Base-by-base conservation (phyloP, 2,113 vertebrate genomes). In the Oostethus manadensis region DNA sequence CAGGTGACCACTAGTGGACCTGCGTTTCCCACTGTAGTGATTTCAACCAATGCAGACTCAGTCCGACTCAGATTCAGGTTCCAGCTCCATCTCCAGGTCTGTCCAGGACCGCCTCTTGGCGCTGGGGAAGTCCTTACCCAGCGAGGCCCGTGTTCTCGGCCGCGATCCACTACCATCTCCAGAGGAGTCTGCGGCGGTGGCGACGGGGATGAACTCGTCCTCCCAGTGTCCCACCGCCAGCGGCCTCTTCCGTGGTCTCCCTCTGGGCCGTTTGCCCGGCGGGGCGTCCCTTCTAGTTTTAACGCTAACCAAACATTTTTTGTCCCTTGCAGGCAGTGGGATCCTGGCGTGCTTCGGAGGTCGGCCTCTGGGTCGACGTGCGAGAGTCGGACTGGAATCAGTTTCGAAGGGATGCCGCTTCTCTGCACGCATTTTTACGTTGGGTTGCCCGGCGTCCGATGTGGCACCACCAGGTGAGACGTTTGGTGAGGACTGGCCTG, bases 91-190 rank as follows among this genome's bases (percentile, higher is more conserved):
- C 29, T 86, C 79, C 0, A 87, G 0, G 10, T 88, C 85, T n/a
- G 75, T 77, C 85, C 87, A 85, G 17, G 84, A 87, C 8, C 75
- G 80, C 56, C 67, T 84, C 76, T 88, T 88, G 2, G 74, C 85
- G 6, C 85, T 87, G 33, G 84, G 85, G 50, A 85, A 87, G 70
- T 87, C 79, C 8, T 87, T 88, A 22, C 85, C 87, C 17, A 87
- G 35, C 29, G 84, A 49, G 0, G 63, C 81, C 1, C 85, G 73
- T 0, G 87, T 88, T 21, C 83, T 33, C 1, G 78, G 87, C 6
- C 79, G 35, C 0, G 50, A 53, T 0, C 43, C 1, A 6, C 2
- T 47, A 1, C 0, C 0, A 0, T 26, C 21, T 29, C 22, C 29
- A 0, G 1, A 21, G n/a, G 5, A 20, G 10, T 22, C 18, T 13